A percentile compares a stretch with the other conserved stretches of the same genome.
Conservation (phyloP, 2,888 invertebrate genomes). For the Drosophila subquinaria region DNA sequence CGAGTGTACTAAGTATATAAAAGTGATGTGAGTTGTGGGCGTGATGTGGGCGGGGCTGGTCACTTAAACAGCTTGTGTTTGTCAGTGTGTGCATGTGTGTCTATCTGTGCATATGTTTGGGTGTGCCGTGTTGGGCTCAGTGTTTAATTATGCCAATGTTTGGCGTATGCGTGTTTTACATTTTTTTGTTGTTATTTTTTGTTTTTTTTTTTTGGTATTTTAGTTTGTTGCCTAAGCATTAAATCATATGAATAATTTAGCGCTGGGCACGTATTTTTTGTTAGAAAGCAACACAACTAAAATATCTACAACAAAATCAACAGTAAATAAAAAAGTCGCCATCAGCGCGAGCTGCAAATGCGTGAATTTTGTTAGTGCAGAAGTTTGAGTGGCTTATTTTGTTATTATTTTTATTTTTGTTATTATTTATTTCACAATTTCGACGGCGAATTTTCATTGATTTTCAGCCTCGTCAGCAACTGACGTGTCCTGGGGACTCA, state of each 20-base stretch:
- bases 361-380: not conserved
- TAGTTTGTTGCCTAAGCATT: slow-evolving; percentile 47
- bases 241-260: slow-evolving; percentile 56
- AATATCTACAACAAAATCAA: too few relatives aligned
- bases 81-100: slow-evolving; percentile 9
- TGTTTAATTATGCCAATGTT: slow-evolving; percentile 68
- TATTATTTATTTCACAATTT: slow-evolving; percentile 18
- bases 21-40: slow-evolving; percentile 31
- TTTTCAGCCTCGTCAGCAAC: slow-evolving; percentile 31
- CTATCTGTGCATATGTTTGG: slow-evolving; percentile 15
- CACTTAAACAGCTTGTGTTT: slow-evolving; percentile 27
- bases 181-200: not conserved
- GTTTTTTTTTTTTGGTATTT: slow-evolving; percentile 23
- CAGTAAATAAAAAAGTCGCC: too few relatives aligned
- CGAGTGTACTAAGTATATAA: slow-evolving; percentile 18
- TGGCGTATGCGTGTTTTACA: slow-evolving; percentile 69
- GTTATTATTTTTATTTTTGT: too few relatives aligned
- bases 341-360: too few relatives aligned
- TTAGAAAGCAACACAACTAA: not conserved
- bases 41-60: slow-evolving; percentile 43
- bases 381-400: too few relatives aligned
- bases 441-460: slow-evolving; percentile 55
- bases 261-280: not conserved
- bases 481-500: slow-evolving; percentile 24
- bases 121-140: slow-evolving; percentile 47